Conservation (phyloP, 2,888 invertebrate species). For the Eucera pruinosa region DNA sequence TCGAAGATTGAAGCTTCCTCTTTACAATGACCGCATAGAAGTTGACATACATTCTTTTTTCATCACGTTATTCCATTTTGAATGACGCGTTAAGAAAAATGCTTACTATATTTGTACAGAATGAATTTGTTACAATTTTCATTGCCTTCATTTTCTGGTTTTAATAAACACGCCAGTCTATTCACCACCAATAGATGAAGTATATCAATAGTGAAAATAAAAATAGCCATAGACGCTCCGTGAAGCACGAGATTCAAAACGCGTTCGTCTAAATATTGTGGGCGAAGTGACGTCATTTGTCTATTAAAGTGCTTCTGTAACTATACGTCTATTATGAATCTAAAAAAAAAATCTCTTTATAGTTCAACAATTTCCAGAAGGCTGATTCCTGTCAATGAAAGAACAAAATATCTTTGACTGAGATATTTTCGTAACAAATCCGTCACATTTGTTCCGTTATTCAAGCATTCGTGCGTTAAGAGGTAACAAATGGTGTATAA, state of each 20-base stretch:
- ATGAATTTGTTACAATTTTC: too few species aligned
- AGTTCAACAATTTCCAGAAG: not conserved
- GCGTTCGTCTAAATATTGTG: conserved; percentile 4
- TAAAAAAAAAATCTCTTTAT: conserved; percentile 2
- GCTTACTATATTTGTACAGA: too few species aligned
- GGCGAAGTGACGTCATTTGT: conserved; percentile 1
- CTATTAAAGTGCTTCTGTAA: not conserved
- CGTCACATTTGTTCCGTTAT: not conserved
- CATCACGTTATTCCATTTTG: too few species aligned
- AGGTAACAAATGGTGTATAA: not conserved
- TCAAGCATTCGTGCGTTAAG: not conserved
- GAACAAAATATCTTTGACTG: not conserved
- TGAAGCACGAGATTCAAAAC: conserved; percentile 9
- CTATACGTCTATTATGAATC: not conserved
- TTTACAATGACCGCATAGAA: too few species aligned
- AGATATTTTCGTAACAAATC: not conserved
- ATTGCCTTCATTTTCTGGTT: too few species aligned
- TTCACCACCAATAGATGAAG: too few species aligned
- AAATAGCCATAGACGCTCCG: not conserved
- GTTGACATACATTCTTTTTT: too few species aligned
- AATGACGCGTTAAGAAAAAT: too few species aligned
- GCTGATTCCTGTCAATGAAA: not conserved
- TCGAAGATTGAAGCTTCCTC: too few species aligned
- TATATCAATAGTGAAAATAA: not conserved
- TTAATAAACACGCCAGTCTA: too few species aligned